Conservation (phyloP, 2,113 vertebrate species). For the Mohoua ochrocephala region DNA sequence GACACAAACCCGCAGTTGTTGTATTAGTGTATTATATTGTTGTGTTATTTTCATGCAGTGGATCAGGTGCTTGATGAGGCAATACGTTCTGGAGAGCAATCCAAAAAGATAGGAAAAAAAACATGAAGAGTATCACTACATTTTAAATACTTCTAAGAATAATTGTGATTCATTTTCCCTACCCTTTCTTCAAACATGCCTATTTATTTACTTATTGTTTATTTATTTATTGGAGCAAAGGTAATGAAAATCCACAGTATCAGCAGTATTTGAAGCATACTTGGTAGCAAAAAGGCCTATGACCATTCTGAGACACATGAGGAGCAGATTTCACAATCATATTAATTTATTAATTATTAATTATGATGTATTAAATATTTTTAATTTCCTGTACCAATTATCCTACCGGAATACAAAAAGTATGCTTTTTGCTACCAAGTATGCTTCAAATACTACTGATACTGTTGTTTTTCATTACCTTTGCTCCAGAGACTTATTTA, state of each 20-base stretch:
- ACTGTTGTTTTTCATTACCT: too few species aligned
- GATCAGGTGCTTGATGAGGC: not conserved
- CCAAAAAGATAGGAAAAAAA: not conserved
- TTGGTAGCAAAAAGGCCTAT: not conserved
- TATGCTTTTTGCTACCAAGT: too few species aligned
- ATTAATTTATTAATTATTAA: too few species aligned
- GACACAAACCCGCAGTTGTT: accelerated
- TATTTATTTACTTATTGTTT: not conserved
- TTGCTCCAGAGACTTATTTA: not conserved
- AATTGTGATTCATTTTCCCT: not conserved
- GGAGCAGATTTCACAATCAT: not conserved
- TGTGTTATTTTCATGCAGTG: not conserved
- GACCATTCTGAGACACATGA: not conserved
- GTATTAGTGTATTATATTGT: not conserved
- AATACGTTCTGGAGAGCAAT: not conserved
- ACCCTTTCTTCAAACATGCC: not conserved
- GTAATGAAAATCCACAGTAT: not conserved
- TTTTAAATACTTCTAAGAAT: not conserved
- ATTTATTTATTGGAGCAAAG: not conserved
- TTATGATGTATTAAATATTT: not conserved
- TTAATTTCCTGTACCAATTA: not conserved
- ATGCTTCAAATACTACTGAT: too few species aligned
- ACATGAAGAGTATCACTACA: accelerated
- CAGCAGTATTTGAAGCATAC: not conserved
- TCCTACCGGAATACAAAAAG: not conserved